A percentile compares a stretch with the other conserved stretches of the same genome.
phyloP scores from a whole-genome alignment of 2,888 invertebrate genomes.

The Euzophera pinguis region DNA sequence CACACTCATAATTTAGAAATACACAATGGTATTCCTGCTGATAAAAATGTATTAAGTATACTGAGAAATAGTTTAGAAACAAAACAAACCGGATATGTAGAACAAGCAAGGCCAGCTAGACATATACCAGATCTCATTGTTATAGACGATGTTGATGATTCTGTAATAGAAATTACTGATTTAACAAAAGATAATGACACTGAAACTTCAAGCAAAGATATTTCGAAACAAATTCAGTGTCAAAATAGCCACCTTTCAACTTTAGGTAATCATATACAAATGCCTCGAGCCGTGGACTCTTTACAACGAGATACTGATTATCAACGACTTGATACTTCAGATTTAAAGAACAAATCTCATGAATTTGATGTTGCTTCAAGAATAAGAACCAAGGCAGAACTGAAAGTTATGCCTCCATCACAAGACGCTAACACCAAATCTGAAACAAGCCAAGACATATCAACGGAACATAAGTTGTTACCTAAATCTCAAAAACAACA shows the following conservation, averaged over 20 bases:
- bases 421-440: constrained; percentile 47
- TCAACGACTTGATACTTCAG: constrained; percentile 46
- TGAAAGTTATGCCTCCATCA: constrained; percentile 82
- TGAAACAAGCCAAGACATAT: constrained; percentile 34
- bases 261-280: constrained; percentile 77
- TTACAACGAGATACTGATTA: constrained; percentile 76
- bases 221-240: constrained; percentile 30
- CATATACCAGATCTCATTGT: constrained; percentile 70
- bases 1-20: constrained; percentile 52
- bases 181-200: constrained; percentile 59
- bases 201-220: constrained; percentile 35
- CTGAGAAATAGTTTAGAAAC: constrained; percentile 86
- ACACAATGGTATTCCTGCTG: constrained; percentile 76
- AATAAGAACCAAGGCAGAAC: constrained; percentile 92
- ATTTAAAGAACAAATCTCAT: constrained; percentile 58
- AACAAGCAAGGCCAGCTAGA: constrained; percentile 73
- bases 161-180: constrained; percentile 71
- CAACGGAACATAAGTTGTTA: constrained; percentile 46
- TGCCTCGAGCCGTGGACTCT: constrained; percentile 85
- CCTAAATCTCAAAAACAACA: constrained; percentile 69
- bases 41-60: constrained; percentile 85
- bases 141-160: constrained; percentile 71
- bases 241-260: constrained; percentile 30
- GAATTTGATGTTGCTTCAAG: constrained; percentile 83
- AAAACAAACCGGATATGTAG: constrained; percentile 75